Percentiles rank a stretch among this genome's conserved stretches.
phyloP scores from a whole-genome alignment of 2,113 vertebrate genomes.

The Oryzias javanicus region DNA sequence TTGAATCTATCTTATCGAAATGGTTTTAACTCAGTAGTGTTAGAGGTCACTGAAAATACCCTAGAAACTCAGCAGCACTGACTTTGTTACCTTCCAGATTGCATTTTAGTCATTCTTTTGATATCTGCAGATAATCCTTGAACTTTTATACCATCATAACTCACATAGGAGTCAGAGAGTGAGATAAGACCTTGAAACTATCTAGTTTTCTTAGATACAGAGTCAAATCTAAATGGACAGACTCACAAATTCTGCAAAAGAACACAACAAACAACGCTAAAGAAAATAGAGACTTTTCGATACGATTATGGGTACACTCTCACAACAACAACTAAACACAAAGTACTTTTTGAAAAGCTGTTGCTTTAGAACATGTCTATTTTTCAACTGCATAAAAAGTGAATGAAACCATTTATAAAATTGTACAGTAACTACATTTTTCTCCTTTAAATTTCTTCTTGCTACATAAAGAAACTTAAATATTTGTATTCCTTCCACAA shows the following conservation, averaged over 20 bases:
- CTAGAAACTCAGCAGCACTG: background rate
- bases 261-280: background rate
- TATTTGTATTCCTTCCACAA: too few species aligned
- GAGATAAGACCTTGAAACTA: background rate
- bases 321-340: too few species aligned
- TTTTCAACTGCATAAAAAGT: too few species aligned
- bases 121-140: conserved; percentile 3
- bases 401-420: too few species aligned
- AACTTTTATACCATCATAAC: conserved; percentile 4
- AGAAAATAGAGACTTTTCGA: background rate
- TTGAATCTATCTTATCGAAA: background rate
- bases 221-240: background rate
- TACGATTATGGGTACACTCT: too few species aligned
- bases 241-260: background rate
- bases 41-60: background rate
- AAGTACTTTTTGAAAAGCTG: too few species aligned
- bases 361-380: too few species aligned
- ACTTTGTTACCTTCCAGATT: conserved; percentile 8
- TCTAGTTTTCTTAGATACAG: background rate
- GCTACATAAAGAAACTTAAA: too few species aligned
- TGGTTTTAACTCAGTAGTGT: background rate
- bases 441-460: too few species aligned
- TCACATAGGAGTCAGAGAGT: background rate
- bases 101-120: conserved; percentile 9
- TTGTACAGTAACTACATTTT: too few species aligned